phyloP scores from a whole-genome alignment of 2,113 vertebrate species.

The Chelonoidis abingdonii region DNA sequence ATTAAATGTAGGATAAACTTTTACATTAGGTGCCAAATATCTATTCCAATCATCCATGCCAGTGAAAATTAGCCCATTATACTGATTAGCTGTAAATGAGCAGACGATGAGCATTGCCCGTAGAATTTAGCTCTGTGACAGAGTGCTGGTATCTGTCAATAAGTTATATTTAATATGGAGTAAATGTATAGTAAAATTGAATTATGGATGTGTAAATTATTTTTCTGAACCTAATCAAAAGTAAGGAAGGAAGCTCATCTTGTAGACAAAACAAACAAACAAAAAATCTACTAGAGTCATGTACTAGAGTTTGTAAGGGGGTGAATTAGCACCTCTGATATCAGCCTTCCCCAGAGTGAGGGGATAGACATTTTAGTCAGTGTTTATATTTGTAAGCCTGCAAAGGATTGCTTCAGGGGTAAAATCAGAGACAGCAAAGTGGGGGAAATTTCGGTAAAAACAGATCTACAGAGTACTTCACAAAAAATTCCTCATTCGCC shows the following conservation, averaged over 20 bases:
- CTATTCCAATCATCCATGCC: neutral
- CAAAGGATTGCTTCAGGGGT: neutral
- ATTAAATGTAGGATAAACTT: neutral
- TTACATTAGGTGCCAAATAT: neutral
- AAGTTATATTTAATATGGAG: neutral
- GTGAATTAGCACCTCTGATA: fast-evolving
- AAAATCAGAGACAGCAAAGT: neutral
- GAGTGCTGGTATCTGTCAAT: neutral
- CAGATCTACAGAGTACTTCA: neutral
- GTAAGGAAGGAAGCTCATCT: neutral
- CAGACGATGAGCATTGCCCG: neutral
- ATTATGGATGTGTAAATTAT: neutral
- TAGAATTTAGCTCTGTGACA: neutral
- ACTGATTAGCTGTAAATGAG: neutral
- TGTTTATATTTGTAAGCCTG: neutral
- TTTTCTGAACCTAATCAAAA: neutral
- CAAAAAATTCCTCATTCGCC: neutral
- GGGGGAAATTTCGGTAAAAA: neutral
- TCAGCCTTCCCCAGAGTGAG: fast-evolving
- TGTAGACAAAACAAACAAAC: neutral
- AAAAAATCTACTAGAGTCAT: neutral
- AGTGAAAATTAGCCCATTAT: neutral
- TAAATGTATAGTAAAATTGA: neutral
- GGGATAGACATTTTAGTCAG: neutral
- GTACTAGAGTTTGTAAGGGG: neutral